Evolutionary conservation across 2,888 invertebrate species (phyloP).

Genomic region (Pachymerium ferrugineum): DNA sequence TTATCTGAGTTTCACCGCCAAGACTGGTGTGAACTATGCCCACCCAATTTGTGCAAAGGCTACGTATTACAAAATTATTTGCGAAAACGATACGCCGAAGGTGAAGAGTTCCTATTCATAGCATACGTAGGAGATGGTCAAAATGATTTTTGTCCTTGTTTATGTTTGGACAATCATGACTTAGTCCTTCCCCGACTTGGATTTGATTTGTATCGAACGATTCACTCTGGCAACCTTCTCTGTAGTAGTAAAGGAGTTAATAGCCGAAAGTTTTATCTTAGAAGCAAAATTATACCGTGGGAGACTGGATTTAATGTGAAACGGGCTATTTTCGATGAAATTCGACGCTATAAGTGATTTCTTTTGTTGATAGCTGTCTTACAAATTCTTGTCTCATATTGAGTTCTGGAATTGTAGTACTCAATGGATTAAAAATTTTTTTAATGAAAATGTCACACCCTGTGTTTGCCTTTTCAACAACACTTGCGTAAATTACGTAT

Average conservation of each 20-base stretch:
- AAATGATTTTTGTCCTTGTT: conserved; percentile 71
- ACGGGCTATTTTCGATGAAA: neutral
- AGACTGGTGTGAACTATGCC: conserved; percentile 63
- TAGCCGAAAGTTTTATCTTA: neutral
- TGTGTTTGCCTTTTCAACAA: too few relatives aligned
- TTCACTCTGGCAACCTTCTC: neutral
- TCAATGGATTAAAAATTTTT: too few relatives aligned
- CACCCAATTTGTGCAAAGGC: conserved; percentile 73
- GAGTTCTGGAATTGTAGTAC: too few relatives aligned
- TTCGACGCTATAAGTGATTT: neutral
- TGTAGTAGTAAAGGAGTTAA: neutral
- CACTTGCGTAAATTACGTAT: too few relatives aligned
- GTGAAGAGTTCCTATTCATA: conserved; percentile 54
- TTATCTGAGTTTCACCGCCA: conserved; percentile 64
- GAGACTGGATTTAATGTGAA: neutral
- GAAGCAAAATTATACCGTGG: conserved; percentile 8
- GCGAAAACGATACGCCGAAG: conserved; percentile 49
- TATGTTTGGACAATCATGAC: conserved; percentile 56
- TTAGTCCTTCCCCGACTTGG: conserved; percentile 19
- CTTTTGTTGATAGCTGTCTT: too few relatives aligned
- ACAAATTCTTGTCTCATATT: too few relatives aligned
- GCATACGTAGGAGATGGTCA: conserved; percentile 70
- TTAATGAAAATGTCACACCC: too few relatives aligned
- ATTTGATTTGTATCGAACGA: neutral
- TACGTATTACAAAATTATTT: conserved; percentile 63